Conservation (phyloP, 1,140 invertebrate genomes). For the Temnothorax longispinosus region DNA sequence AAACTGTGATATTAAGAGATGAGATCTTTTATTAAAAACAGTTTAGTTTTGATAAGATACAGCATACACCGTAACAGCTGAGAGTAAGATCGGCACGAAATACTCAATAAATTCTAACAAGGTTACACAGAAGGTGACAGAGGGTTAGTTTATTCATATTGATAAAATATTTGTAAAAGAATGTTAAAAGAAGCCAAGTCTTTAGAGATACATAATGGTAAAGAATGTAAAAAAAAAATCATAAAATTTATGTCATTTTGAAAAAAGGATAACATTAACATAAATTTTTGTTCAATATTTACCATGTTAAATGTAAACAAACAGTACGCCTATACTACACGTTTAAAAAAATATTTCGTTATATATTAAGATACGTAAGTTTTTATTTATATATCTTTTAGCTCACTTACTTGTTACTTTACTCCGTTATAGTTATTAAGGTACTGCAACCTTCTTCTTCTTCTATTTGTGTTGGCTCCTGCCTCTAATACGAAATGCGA, state of each 20-base stretch:
- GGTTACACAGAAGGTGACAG: no score
- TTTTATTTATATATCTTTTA: background rate
- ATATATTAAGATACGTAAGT: background rate
- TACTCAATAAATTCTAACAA: background rate
- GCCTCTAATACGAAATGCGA: no score
- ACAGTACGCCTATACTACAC: background rate
- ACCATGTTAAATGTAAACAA: background rate
- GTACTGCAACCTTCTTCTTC: background rate
- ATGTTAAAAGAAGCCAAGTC: background rate
- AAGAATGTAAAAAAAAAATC: background rate
- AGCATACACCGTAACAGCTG: background rate
- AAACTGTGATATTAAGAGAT: background rate
- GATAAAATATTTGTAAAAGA: background rate
- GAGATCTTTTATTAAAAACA: background rate
- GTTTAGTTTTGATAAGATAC: background rate
- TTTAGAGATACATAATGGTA: background rate
- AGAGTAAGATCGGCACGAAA: background rate
- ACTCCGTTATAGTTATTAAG: background rate
- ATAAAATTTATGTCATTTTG: background rate
- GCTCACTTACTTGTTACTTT: conserved; percentile 3
- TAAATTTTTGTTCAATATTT: conserved; percentile 1
- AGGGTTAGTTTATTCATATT: background rate
- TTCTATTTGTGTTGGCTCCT: no score
- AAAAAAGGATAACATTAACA: background rate
- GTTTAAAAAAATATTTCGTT: background rate